phyloP scores from a whole-genome alignment of 2,113 vertebrate genomes.

The Prolemur simus region DNA sequence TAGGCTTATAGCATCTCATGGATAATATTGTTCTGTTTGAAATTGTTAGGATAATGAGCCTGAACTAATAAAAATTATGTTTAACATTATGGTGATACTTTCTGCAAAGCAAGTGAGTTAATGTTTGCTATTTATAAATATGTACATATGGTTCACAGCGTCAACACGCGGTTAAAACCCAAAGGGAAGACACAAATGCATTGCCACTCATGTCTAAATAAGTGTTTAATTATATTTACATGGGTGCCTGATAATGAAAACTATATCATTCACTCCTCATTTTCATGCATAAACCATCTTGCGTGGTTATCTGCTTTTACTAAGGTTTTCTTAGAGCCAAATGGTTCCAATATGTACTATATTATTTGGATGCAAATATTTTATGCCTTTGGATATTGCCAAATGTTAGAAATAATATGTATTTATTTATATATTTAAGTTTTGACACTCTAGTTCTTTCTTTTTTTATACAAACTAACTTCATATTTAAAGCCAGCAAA shows the following conservation, averaged over 20 bases:
- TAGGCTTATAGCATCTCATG: not conserved
- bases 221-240: conserved; percentile 72
- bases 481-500: not conserved
- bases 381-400: not conserved
- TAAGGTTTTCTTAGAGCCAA: not conserved
- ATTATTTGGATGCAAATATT: not conserved
- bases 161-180: conserved; percentile 46
- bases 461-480: not conserved
- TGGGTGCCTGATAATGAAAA: conserved; percentile 41
- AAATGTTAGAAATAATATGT: not conserved
- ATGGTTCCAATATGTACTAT: not conserved
- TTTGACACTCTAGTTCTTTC: not conserved
- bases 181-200: conserved; percentile 54
- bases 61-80: conserved; percentile 75
- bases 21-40: conserved; percentile 52
- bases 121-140: conserved; percentile 72
- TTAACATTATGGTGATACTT: conserved; percentile 64
- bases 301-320: not conserved
- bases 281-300: not conserved
- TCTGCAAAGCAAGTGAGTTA: conserved; percentile 56
- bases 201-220: conserved; percentile 54
- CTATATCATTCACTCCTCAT: not conserved
- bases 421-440: not conserved
- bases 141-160: conserved; percentile 69
- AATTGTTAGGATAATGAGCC: conserved; percentile 71